A percentile compares a stretch with the other conserved stretches of the same genome.
These are phyloP conservation scores for Danio jaintianensis DNA, from an alignment of 2,797 vertebrate genomes.

Conservation along the genomic window DNA sequence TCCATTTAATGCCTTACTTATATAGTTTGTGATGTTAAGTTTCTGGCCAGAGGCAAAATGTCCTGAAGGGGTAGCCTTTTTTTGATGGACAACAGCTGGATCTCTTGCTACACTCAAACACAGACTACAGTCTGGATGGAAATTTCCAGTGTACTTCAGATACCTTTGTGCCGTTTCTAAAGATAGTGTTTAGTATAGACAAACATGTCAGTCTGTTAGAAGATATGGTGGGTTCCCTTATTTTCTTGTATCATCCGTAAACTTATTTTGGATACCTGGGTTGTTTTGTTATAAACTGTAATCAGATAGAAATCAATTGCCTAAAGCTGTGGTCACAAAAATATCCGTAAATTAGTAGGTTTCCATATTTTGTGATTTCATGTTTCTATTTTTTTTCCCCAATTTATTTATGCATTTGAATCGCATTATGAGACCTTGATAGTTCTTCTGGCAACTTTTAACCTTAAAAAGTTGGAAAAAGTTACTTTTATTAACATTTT, in stretches of 20 bases:
- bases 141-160: background rate
- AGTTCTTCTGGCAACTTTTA: no score
- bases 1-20: background rate
- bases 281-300: background rate
- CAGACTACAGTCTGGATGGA: conserved; percentile 3
- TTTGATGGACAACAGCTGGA: conserved; percentile 42
- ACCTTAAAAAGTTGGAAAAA: no score
- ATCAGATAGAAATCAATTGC: no score
- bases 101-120: conserved; percentile 14
- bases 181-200: background rate
- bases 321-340: no score
- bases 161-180: background rate
- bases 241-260: background rate
- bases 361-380: no score
- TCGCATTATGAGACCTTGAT: no score
- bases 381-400: no score
- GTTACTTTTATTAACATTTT: no score
- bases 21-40: background rate
- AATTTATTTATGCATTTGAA: no score
- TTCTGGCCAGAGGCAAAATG: background rate
- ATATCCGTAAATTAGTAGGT: no score
- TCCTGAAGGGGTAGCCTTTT: conserved; percentile 13
- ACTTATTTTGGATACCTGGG: background rate
- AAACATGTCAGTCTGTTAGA: background rate
- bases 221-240: background rate